Percentiles rank a stretch among this genome's conserved stretches.
Conservation (phyloP, 2,113 vertebrate species). For the Brachionichthys hirsutus region DNA sequence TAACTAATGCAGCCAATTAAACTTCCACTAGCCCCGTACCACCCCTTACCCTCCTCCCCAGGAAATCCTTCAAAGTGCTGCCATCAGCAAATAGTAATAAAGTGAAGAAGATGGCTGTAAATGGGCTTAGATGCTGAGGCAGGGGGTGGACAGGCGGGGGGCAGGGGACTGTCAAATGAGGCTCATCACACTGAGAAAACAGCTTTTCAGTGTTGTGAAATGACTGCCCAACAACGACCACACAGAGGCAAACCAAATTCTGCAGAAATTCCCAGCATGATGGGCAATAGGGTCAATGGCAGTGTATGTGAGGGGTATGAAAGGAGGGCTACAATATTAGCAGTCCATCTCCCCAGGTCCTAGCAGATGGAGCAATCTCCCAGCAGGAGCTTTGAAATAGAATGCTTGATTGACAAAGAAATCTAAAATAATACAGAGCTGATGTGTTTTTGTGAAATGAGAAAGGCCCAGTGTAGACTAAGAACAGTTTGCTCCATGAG, state of each 20-base stretch:
- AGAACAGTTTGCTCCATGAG: slow-evolving; percentile 30
- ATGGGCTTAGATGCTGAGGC: slow-evolving; percentile 51
- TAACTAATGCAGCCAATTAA: slow-evolving; percentile 69
- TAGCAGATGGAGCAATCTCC: slow-evolving; percentile 49
- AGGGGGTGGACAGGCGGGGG: no score
- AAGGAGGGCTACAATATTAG: slow-evolving; percentile 50
- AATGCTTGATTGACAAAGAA: slow-evolving; percentile 44
- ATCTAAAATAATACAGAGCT: slow-evolving; percentile 42
- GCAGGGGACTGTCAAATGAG: slow-evolving; percentile 59
- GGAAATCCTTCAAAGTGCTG: slow-evolving; percentile 67
- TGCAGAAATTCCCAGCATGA: slow-evolving; percentile 20
- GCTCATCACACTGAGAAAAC: slow-evolving; percentile 54
- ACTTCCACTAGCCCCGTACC: slow-evolving; percentile 14
- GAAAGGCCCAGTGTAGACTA: slow-evolving; percentile 20
- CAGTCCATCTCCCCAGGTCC: slow-evolving; percentile 44
- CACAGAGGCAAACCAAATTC: background rate
- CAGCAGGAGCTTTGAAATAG: slow-evolving; percentile 60
- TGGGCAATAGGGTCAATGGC: slow-evolving; percentile 43
- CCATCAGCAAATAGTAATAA: slow-evolving; percentile 66
- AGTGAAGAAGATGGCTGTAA: slow-evolving; percentile 58
- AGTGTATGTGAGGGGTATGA: slow-evolving; percentile 31
- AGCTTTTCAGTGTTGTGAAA: slow-evolving; percentile 31
- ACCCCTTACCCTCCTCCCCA: slow-evolving; percentile 13
- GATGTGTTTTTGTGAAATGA: slow-evolving; percentile 38
- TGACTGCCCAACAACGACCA: slow-evolving; percentile 24